Conservation (phyloP, 2,888 invertebrate genomes). For the Halocaridina rubra region DNA sequence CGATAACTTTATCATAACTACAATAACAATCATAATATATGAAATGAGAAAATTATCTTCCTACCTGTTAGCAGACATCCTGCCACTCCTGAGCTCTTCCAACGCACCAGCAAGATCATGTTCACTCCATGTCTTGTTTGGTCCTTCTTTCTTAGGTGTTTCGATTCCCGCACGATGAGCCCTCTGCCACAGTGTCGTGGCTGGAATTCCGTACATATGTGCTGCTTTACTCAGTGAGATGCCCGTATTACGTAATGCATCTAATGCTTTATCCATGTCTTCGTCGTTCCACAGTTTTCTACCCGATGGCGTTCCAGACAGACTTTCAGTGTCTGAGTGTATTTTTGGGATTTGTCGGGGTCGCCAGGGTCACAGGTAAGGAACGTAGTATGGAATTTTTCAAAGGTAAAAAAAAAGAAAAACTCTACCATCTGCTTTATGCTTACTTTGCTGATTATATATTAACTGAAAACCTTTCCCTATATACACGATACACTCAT, state of each 20-base stretch:
- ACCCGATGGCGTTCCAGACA: slow-evolving; percentile 56
- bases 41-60: background rate
- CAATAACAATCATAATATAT: background rate
- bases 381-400: no score
- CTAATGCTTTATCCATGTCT: slow-evolving; percentile 89
- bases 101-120: slow-evolving; percentile 84
- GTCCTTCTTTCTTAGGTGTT: slow-evolving; percentile 90
- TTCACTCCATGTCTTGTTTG: slow-evolving; percentile 88
- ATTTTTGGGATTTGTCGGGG: no score
- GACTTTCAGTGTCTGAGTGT: slow-evolving; percentile 55
- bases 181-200: slow-evolving; percentile 90
- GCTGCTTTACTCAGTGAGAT: slow-evolving; percentile 91
- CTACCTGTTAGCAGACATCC: slow-evolving; percentile 67
- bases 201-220: slow-evolving; percentile 88
- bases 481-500: no score
- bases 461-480: no score
- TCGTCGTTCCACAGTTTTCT: slow-evolving; percentile 79
- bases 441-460: no score
- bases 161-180: slow-evolving; percentile 87
- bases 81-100: slow-evolving; percentile 84
- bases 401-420: no score
- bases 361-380: no score
- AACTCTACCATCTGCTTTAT: no score
- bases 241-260: slow-evolving; percentile 85
- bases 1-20: no score